Conservation (phyloP, 2,888 invertebrate species). For the Pyralis farinalis region DNA sequence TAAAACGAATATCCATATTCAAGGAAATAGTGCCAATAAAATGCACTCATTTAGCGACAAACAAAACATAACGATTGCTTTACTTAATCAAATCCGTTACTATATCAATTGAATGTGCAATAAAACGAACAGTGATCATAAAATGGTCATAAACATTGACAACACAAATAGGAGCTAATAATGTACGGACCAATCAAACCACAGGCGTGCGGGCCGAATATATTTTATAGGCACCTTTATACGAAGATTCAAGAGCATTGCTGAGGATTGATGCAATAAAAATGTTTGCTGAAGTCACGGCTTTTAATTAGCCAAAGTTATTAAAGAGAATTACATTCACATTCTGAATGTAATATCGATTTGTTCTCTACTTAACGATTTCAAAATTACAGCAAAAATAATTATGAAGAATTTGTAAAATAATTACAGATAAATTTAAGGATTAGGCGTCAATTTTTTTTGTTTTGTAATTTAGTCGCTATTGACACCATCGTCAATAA, state of each 20-base stretch:
- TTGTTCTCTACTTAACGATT: too few relatives aligned
- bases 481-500: conserved; percentile 20
- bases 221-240: conserved; percentile 65
- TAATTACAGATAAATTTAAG: too few relatives aligned
- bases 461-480: not conserved
- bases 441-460: not conserved
- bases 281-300: conserved; percentile 58
- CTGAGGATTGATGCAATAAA: conserved; percentile 67
- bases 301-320: conserved; percentile 42
- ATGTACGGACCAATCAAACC: conserved; percentile 57
- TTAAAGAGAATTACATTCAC: conserved; percentile 7
- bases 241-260: conserved; percentile 40
- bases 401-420: too few relatives aligned
- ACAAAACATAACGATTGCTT: conserved; percentile 57
- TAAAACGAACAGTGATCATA: conserved; percentile 70
- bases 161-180: conserved; percentile 75
- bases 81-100: conserved; percentile 73
- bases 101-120: conserved; percentile 68
- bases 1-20: conserved; percentile 4
- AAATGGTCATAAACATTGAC: conserved; percentile 75
- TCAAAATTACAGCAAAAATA: too few relatives aligned
- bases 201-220: conserved; percentile 42
- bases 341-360: not conserved
- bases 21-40: conserved; percentile 33
- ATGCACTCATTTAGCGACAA: conserved; percentile 43